Conservation (phyloP, 2,797 vertebrate species). For the Acrossocheilus wenchowensis region DNA sequence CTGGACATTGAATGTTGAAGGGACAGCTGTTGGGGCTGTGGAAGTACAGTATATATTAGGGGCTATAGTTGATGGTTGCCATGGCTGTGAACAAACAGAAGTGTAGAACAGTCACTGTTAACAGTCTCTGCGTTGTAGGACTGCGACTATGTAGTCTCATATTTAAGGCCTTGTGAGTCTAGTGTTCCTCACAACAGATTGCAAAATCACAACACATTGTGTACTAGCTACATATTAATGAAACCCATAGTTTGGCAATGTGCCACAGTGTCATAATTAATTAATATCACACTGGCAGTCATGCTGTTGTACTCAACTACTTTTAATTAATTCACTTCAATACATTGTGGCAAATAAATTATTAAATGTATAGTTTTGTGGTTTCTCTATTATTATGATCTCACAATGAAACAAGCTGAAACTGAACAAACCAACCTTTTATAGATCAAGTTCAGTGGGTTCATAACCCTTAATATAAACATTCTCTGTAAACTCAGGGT, state of each 20-base stretch:
- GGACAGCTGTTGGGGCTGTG: conserved; percentile 5
- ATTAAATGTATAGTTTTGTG: background rate
- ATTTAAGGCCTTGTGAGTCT: background rate
- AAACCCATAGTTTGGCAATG: background rate
- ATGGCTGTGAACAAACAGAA: conserved; percentile 32
- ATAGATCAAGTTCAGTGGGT: background rate
- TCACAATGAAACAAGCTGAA: background rate
- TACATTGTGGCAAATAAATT: background rate
- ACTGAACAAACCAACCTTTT: background rate
- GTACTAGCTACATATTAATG: background rate
- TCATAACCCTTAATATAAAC: background rate
- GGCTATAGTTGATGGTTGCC: conserved; percentile 1
- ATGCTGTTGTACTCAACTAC: background rate
- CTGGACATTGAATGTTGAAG: background rate
- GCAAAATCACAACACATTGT: background rate
- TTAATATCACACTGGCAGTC: background rate
- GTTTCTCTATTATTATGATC: background rate
- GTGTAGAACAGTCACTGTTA: background rate
- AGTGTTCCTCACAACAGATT: background rate
- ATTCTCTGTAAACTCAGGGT: background rate
- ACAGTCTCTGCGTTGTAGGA: background rate
- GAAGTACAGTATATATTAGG: background rate
- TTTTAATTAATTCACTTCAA: background rate
- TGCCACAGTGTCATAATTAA: background rate
- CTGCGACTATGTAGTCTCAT: background rate